Evolutionary conservation across 1,140 invertebrate species (phyloP), one percentile per base, ranked within the genome.

Genomic region (Lucilia sericata): DNA sequence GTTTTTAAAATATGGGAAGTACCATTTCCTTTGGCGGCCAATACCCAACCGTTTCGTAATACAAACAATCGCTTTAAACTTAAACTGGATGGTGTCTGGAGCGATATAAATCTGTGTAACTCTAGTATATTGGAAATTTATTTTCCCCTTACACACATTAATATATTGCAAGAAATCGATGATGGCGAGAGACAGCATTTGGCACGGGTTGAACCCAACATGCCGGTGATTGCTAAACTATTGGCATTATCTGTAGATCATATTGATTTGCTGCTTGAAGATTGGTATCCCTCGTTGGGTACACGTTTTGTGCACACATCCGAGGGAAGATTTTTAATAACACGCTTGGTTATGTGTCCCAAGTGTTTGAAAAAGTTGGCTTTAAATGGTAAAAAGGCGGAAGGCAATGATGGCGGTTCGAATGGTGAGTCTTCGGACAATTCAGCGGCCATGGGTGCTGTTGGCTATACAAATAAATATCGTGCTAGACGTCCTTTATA

Each of bases 281-380:
- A 99, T 91, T 99, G 99, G 98, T 99, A 98, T 92, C 98, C 98
- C 0, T 97, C 97, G 0, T 92, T 98, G 74, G 96, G 98, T 8
- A 99, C 98, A 2, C 93, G 98, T 74, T 99, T 99, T 92, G 97
- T 98, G 1, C 99, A 99, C 89, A 99, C 98, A 0, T 98, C 97
- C 0, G 98, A 99, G 90, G 99, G 99, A 1, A 95, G 97, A 86
- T 96, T 99, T 89, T 92, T 99, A 34, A 97, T 99, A 12, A 99
- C 97, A 0, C 93, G 99, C n/a, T 88, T 99, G 21, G 95, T 99
- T 74, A 97, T 98, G 0, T 99, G 99, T 91, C 96, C 97, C 0
- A 93, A 94, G 9, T 99, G 98, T 91, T 91, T 98, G 10, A 85
- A 86, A 60, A 91, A 91, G 83, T 75, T 91, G 74, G 47, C 85